phyloP scores from a whole-genome alignment of 2,113 vertebrate species.

The Neolamprologus sp. region DNA sequence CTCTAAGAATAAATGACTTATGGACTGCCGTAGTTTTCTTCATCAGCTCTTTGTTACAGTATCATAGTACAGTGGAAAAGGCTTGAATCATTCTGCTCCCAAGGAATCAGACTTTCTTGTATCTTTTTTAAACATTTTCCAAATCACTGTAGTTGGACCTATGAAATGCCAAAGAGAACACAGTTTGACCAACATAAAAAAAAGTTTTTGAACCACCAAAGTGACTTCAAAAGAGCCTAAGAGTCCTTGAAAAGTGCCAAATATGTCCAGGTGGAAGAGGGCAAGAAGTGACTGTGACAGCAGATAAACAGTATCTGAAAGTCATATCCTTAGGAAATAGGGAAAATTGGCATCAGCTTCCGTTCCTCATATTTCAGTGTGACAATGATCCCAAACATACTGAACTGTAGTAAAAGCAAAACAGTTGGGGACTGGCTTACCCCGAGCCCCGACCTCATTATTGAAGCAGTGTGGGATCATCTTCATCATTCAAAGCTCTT shows the following conservation, averaged over 20 bases:
- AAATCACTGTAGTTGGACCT: neutral
- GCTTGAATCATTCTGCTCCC: neutral
- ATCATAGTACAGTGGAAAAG: neutral
- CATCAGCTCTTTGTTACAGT: neutral
- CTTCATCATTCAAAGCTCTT: neutral
- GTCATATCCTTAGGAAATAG: neutral
- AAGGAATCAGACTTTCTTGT: neutral
- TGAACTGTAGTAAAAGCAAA: neutral
- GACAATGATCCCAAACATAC: neutral
- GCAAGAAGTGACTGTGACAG: neutral
- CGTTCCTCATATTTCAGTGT: neutral
- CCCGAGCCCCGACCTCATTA: neutral
- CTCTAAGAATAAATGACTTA: neutral
- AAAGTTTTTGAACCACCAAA: neutral
- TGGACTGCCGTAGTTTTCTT: neutral
- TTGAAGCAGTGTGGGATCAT: neutral
- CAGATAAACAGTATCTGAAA: neutral
- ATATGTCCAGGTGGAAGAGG: neutral
- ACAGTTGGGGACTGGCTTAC: neutral
- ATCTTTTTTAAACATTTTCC: neutral
- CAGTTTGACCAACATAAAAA: neutral
- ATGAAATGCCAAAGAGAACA: neutral
- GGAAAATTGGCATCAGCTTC: neutral
- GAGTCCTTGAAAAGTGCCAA: rapidly evolving
- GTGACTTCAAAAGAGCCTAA: neutral